These are phyloP conservation scores for Netelia fuscicornis DNA, from an alignment of 2,888 invertebrate genomes.

Conservation along the genomic window DNA sequence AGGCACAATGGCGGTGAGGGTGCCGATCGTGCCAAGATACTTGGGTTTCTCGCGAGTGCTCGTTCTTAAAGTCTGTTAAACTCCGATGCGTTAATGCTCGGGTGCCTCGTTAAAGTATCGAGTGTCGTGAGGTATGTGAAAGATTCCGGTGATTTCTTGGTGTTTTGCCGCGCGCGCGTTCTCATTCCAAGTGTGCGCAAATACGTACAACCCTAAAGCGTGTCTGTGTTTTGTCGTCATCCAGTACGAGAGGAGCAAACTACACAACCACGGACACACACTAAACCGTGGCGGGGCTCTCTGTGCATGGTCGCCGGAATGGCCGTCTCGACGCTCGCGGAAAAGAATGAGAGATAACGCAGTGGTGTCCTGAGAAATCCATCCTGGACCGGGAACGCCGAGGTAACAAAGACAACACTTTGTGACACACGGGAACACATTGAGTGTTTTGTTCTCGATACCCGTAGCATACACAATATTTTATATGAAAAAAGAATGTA, in stretches of 20 bases:
- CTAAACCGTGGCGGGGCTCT: slow-evolving; percentile 77
- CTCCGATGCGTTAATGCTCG: slow-evolving; percentile 69
- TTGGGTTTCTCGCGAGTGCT: slow-evolving; percentile 62
- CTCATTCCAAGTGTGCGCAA: neutral
- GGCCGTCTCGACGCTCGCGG: slow-evolving; percentile 77
- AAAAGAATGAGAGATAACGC: slow-evolving; percentile 76
- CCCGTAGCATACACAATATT: neutral
- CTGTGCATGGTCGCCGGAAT: slow-evolving; percentile 77
- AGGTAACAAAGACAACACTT: slow-evolving; percentile 50
- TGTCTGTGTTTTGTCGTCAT: slow-evolving; percentile 17
- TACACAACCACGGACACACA: slow-evolving; percentile 13
- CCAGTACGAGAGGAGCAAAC: slow-evolving; percentile 13
- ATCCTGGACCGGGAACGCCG: slow-evolving; percentile 61
- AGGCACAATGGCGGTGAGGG: slow-evolving; percentile 73
- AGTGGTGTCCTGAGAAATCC: slow-evolving; percentile 71
- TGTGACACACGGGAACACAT: slow-evolving; percentile 12
- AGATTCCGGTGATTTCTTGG: slow-evolving; percentile 23
- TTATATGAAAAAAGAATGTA: slow-evolving; percentile 6
- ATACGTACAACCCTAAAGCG: neutral
- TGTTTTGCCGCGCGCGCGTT: slow-evolving; percentile 71
- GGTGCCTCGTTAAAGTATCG: slow-evolving; percentile 19
- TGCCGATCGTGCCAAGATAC: slow-evolving; percentile 48
- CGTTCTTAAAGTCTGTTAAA: slow-evolving; percentile 70
- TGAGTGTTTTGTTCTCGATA: slow-evolving; percentile 9
- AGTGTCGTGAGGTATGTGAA: slow-evolving; percentile 16